phyloP scores from a whole-genome alignment of 2,797 vertebrate species.

The Falco biarmicus region DNA sequence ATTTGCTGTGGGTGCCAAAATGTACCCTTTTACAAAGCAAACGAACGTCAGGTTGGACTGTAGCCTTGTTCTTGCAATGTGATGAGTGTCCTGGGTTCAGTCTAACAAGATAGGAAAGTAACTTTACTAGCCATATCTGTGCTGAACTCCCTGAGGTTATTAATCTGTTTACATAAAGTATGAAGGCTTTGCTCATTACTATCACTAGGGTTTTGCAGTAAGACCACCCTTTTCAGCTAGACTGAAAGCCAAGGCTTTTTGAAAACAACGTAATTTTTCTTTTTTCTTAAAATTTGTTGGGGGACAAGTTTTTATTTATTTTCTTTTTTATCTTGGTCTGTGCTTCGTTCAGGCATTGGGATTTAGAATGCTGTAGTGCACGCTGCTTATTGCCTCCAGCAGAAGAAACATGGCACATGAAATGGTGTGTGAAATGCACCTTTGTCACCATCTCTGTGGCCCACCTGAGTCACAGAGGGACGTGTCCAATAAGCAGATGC shows the following conservation, averaged over 20 bases:
- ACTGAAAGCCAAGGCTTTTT: not conserved
- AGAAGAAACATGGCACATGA: not conserved
- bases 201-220: not conserved
- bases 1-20: not conserved
- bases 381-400: not conserved
- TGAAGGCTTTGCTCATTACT: not conserved
- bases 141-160: not conserved
- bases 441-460: not conserved
- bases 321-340: not conserved
- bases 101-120: not conserved
- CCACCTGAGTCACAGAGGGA: not conserved
- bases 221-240: not conserved
- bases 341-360: not conserved
- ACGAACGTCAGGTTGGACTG: not conserved
- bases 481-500: not conserved
- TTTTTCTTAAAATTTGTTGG: not conserved
- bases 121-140: not conserved
- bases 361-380: not conserved
- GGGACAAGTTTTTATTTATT: not conserved
- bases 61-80: not conserved
- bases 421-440: not conserved
- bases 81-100: not conserved
- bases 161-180: not conserved
- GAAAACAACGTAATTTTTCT: not conserved
- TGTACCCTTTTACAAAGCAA: not conserved